Percentiles rank a stretch among this genome's conserved stretches.
Evolutionary conservation across 2,113 vertebrate species (phyloP).

Genomic region (Onychostoma macrolepis): DNA sequence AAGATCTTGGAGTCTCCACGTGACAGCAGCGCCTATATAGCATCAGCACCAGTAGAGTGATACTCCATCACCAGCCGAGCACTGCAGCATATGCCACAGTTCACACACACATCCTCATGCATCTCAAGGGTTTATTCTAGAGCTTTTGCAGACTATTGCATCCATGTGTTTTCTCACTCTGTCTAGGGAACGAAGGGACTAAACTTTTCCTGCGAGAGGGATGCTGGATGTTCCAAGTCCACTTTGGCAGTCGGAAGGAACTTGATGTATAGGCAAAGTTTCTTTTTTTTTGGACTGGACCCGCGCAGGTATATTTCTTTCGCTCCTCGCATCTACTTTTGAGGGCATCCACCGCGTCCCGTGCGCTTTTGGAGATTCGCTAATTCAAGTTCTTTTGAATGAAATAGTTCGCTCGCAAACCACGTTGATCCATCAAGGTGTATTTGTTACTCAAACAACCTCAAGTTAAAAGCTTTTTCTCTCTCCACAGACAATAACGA

Average conservation of each 20-base stretch:
- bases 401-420: constrained; percentile 38
- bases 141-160: constrained; percentile 27
- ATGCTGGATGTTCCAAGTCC: constrained; percentile 74
- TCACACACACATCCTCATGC: constrained; percentile 54
- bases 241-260: constrained; percentile 76
- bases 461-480: constrained; percentile 59
- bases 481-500: constrained; percentile 64
- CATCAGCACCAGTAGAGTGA: constrained; percentile 79
- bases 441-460: constrained; percentile 51
- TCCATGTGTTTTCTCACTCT: constrained; percentile 39
- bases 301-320: constrained; percentile 64
- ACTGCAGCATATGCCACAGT: constrained; percentile 64
- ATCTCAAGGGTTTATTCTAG: constrained; percentile 50
- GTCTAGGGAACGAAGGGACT: constrained; percentile 37
- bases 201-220: constrained; percentile 68
- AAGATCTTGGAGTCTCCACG: constrained; percentile 71
- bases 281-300: constrained; percentile 44
- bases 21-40: constrained; percentile 79
- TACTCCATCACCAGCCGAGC: constrained; percentile 66
- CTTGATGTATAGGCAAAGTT: constrained; percentile 64
- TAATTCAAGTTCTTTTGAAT: constrained; percentile 5
- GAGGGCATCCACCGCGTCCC: not conserved
- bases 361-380: constrained; percentile 4
- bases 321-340: not conserved
- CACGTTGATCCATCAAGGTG: constrained; percentile 66